Base-by-base conservation (phyloP, 2,888 invertebrate species). In the Nomada fabriciana region DNA sequence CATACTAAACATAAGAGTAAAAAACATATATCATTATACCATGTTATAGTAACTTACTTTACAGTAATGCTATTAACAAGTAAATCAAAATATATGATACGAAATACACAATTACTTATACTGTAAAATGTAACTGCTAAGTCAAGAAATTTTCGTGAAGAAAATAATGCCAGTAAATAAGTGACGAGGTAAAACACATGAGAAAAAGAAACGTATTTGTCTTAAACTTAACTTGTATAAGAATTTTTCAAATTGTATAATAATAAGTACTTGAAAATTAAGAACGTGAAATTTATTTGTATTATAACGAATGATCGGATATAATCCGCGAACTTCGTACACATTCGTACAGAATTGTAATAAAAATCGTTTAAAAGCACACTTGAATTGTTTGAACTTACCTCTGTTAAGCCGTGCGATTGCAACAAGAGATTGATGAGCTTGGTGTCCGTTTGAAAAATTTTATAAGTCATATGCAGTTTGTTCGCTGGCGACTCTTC, bases 361-460 rank as follows among this genome's bases (percentile, higher is more conserved):
- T 78, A 57, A 59, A 65, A 47, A 43, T 47, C 18, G 18, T 53
- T 20, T 5, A 7, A 47, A 67, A 29, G 47, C 3, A 43, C 10
- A 42, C 67, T 70, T 65, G 43, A 57, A 29, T 61, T 29, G 1
- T 50, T 47, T 59, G 68, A 50, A 91, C 93, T 91, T 23, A 96
- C 95, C 94, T 98, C 98, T 65, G 94, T 94, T 29, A 98, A 94
- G 0, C 98, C 98, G 92, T 98, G 98, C 13, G 97, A 96, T 90
- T 96, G 96, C 20, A 98, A 95, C 70, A 98, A 94, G 85, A 97
- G 96, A 82, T 96, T 95, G 67, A 98, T 94, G 55, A 98, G 95
- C 93, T 97, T 97, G 0, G 97, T 97, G 94, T 98, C 97, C 9
- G 97, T 97, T 93, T 97, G 97, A 83, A 96, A 95, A 83, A 96